Evolutionary conservation across 2,797 vertebrate species (phyloP).

Genomic region (Amblyopsis hoosieri): DNA sequence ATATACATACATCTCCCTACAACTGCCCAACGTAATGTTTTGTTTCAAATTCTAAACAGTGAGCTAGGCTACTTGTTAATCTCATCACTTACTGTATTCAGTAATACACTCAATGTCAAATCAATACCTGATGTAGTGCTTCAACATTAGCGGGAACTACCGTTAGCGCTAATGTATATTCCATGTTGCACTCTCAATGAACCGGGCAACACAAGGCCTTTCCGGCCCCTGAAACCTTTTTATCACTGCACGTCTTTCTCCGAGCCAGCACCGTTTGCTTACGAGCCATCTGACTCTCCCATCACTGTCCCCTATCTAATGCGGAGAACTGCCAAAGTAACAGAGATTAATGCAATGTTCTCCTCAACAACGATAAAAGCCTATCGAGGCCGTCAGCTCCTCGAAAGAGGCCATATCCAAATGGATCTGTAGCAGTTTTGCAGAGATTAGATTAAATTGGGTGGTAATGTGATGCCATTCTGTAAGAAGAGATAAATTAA

Average conservation of each 20-base stretch:
- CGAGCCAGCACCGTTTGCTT: slow-evolving; percentile 25
- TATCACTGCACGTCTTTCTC: slow-evolving; percentile 1
- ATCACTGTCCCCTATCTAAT: slow-evolving; percentile 27
- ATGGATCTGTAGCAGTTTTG: slow-evolving; percentile 64
- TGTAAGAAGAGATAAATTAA: slow-evolving; percentile 59
- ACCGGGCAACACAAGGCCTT: slow-evolving; percentile 2
- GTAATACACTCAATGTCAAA: no score
- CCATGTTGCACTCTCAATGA: neutral
- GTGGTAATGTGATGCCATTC: slow-evolving; percentile 61
- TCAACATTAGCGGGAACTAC: no score
- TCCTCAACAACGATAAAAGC: slow-evolving; percentile 46
- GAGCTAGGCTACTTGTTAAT: no score
- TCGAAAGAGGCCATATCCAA: slow-evolving; percentile 46
- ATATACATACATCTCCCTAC: no score
- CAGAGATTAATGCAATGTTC: slow-evolving; percentile 52
- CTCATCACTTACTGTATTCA: no score
- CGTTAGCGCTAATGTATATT: no score
- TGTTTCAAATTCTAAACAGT: no score
- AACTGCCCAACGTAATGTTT: no score
- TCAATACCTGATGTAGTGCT: no score
- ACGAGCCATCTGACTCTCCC: slow-evolving; percentile 12
- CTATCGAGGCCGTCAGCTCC: slow-evolving; percentile 34
- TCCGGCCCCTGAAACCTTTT: neutral
- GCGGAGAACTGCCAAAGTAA: slow-evolving; percentile 38
- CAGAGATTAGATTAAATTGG: slow-evolving; percentile 65